Percentiles rank a stretch among this genome's conserved stretches.
phyloP scores from a whole-genome alignment of 2,113 vertebrate species.

The Noturus placidus region DNA sequence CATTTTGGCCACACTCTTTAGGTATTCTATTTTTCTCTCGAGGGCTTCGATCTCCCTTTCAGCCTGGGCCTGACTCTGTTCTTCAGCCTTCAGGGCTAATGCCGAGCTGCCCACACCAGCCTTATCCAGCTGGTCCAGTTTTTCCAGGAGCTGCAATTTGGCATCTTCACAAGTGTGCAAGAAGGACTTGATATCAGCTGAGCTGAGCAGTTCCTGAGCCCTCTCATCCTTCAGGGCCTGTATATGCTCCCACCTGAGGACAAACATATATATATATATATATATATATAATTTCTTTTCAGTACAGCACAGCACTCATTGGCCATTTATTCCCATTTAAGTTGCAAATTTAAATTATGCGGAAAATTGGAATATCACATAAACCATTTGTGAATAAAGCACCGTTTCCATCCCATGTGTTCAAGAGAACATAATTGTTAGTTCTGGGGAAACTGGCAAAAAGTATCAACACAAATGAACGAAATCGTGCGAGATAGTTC shows the following conservation, averaged over 20 bases:
- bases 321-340: too few relatives aligned
- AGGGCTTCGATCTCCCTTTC: constrained; percentile 76
- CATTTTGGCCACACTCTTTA: constrained; percentile 78
- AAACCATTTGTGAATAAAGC: too few relatives aligned
- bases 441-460: too few relatives aligned
- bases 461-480: too few relatives aligned
- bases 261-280: neutral
- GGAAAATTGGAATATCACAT: neutral
- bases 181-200: constrained; percentile 73
- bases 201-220: constrained; percentile 74
- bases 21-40: constrained; percentile 78
- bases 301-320: neutral
- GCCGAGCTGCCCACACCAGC: constrained; percentile 64
- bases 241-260: constrained; percentile 78
- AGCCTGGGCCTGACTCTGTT: constrained; percentile 61
- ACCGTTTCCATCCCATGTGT: too few relatives aligned
- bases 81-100: constrained; percentile 64
- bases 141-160: constrained; percentile 70
- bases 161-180: constrained; percentile 78
- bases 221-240: constrained; percentile 82
- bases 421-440: too few relatives aligned
- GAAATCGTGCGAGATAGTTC: too few relatives aligned
- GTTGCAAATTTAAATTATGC: too few relatives aligned
- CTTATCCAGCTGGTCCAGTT: constrained; percentile 63
- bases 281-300: neutral